A percentile compares a stretch with the other conserved stretches of the same genome.
phyloP scores from a whole-genome alignment of 2,113 vertebrate genomes.

The Grallaria varia region DNA sequence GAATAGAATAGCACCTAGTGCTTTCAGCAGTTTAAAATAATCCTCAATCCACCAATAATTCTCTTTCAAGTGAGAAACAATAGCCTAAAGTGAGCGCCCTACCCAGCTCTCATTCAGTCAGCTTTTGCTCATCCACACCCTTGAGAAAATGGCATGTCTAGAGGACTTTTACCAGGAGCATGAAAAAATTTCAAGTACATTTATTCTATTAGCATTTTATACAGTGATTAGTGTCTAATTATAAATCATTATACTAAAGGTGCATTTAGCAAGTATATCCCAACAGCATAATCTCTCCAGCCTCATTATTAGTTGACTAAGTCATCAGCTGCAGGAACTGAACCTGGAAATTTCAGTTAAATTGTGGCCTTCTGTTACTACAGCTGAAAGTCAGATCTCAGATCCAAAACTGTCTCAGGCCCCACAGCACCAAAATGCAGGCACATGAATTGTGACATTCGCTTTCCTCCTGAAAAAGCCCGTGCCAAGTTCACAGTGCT shows the following conservation, averaged over 20 bases:
- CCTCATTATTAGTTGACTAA: neutral
- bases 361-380: neutral
- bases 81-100: neutral
- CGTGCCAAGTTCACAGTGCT: neutral
- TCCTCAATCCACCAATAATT: neutral
- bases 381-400: neutral
- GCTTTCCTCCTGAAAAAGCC: neutral
- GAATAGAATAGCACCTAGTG: neutral
- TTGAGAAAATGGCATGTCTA: neutral
- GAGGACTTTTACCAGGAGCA: neutral
- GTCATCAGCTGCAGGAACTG: neutral
- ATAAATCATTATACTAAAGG: neutral
- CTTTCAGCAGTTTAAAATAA: neutral
- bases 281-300: neutral
- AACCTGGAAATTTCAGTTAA: conserved; percentile 1
- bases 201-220: conserved; percentile 32
- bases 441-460: neutral
- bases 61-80: neutral
- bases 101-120: neutral
- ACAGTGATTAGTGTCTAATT: conserved; percentile 19
- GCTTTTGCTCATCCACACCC: neutral
- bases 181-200: neutral
- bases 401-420: neutral
- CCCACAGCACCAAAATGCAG: neutral
- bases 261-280: neutral